A percentile compares a stretch with the other conserved stretches of the same genome.
Evolutionary conservation across 2,888 invertebrate genomes (phyloP).

Genomic region (Campoplex nolae): DNA sequence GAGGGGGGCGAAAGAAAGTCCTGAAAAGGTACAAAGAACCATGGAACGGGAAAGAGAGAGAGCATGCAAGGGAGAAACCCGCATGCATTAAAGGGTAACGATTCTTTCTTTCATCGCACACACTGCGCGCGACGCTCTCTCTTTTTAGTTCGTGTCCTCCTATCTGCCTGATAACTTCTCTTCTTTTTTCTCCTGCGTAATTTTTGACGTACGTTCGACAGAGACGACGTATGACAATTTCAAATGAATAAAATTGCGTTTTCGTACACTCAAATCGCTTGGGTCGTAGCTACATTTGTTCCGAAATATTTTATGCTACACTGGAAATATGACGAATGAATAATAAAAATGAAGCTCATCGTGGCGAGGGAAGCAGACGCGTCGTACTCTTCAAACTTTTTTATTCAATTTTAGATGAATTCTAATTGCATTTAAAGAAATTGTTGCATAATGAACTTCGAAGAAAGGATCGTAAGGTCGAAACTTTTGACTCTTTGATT

Average conservation of each 20-base stretch:
- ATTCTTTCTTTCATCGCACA: slow-evolving; percentile 72
- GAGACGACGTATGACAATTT: slow-evolving; percentile 36
- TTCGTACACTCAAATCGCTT: not conserved
- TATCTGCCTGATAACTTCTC: slow-evolving; percentile 44
- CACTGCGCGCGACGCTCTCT: slow-evolving; percentile 5
- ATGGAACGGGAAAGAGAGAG: not conserved
- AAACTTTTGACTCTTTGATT: slow-evolving; percentile 49
- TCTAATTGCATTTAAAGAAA: not conserved
- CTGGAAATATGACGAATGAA: not conserved
- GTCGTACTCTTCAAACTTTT: not conserved
- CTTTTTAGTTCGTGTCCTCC: slow-evolving; percentile 52
- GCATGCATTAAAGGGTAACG: slow-evolving; percentile 81
- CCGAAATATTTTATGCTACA: slow-evolving; percentile 59
- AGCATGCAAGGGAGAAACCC: slow-evolving; percentile 62
- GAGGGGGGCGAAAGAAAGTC: slow-evolving; percentile 74
- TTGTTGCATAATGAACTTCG: too few relatives aligned
- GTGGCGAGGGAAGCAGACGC: not conserved
- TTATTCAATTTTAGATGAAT: not conserved
- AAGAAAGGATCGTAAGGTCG: not conserved
- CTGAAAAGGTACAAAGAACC: slow-evolving; percentile 82
- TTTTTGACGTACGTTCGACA: slow-evolving; percentile 66
- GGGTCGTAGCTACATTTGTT: slow-evolving; percentile 17
- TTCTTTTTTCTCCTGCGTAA: slow-evolving; percentile 67
- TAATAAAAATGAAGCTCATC: not conserved
- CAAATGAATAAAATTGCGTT: not conserved